Percentiles rank a stretch among this genome's conserved stretches.
Evolutionary conservation across 53 echinoderm and acorn worm species (phyloP).

Genomic region (Apostichopus leukothele): DNA sequence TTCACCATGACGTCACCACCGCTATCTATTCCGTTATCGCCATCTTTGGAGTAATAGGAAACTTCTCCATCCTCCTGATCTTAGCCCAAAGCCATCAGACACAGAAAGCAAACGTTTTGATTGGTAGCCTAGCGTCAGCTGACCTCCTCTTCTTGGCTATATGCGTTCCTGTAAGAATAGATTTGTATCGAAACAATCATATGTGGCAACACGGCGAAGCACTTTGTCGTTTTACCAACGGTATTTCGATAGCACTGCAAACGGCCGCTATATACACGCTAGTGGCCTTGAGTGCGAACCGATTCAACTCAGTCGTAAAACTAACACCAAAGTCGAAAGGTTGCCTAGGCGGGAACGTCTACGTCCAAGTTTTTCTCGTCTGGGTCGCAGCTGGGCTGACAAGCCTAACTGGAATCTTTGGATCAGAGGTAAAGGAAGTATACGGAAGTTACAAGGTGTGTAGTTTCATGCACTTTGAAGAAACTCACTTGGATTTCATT

Average conservation of each 20-base stretch:
- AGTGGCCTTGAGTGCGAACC: conserved; percentile 39
- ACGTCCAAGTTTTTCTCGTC: conserved; percentile 11
- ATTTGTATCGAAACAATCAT: not conserved
- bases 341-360: conserved; percentile 42
- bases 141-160: conserved; percentile 24
- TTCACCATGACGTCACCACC: conserved; percentile 26
- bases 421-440: not conserved
- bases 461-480: conserved; percentile 39
- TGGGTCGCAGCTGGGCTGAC: conserved; percentile 1
- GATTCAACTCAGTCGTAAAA: conserved; percentile 9
- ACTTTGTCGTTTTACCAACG: not conserved
- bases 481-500: conserved; percentile 14
- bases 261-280: conserved; percentile 35
- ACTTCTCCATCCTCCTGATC: conserved; percentile 28
- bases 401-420: conserved; percentile 30
- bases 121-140: conserved; percentile 33
- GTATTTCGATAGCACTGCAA: conserved; percentile 15
- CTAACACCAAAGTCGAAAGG: conserved; percentile 27
- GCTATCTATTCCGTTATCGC: conserved; percentile 17
- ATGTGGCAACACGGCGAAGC: conserved; percentile 22
- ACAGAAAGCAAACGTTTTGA: conserved; percentile 43
- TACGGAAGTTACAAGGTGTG: not conserved
- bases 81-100: conserved; percentile 22
- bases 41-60: conserved; percentile 22
- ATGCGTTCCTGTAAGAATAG: conserved; percentile 31